These are phyloP conservation scores for Phainopepla nitens DNA, from an alignment of 2,113 vertebrate genomes.

Conservation along the genomic window DNA sequence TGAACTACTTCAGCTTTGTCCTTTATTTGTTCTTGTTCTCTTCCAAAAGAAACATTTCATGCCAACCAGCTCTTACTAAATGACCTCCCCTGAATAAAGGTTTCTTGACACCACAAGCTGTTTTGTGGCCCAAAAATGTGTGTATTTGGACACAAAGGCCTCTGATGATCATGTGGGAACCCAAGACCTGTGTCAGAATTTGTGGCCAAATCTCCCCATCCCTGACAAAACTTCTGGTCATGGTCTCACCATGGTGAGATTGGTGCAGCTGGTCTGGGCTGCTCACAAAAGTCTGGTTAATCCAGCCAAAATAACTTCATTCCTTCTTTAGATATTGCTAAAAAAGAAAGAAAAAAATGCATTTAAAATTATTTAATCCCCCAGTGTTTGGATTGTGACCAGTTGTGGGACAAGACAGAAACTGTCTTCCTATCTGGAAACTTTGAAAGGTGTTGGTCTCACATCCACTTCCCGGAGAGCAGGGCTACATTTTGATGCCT, in stretches of 20 bases:
- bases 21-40: not conserved
- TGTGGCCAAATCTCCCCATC: not conserved
- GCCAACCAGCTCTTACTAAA: not conserved
- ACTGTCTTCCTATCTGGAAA: not conserved
- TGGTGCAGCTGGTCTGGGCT: not conserved
- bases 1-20: not conserved
- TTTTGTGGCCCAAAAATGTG: not conserved
- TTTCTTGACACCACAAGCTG: not conserved
- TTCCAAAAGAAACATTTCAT: not conserved
- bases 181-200: not conserved
- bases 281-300: not conserved
- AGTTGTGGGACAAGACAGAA: not conserved
- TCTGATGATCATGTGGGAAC: not conserved
- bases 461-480: not conserved
- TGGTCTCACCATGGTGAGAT: not conserved
- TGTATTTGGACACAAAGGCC: not conserved
- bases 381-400: not conserved
- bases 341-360: not conserved
- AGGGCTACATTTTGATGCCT: not conserved
- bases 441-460: conserved; percentile 32
- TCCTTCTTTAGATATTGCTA: not conserved
- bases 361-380: not conserved
- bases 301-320: not conserved
- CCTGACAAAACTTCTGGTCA: not conserved
- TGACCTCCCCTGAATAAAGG: not conserved